A percentile compares a stretch with the other conserved stretches of the same genome.
phyloP scores from a whole-genome alignment of 2,113 vertebrate species.

The Nipponia nippon region DNA sequence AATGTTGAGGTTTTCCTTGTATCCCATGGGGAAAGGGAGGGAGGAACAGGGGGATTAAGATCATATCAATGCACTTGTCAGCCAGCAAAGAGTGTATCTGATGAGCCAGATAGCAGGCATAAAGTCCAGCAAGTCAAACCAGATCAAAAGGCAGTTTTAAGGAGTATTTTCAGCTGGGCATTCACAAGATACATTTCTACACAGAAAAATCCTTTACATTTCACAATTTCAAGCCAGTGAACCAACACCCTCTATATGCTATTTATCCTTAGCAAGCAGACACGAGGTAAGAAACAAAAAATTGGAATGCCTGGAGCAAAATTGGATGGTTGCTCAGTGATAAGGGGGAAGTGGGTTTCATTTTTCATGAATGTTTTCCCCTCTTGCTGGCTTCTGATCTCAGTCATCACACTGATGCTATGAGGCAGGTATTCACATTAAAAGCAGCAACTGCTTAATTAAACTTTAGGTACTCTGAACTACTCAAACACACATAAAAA shows the following conservation, averaged over 20 bases:
- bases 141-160: background rate
- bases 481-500: background rate
- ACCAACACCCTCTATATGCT: background rate
- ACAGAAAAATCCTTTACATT: background rate
- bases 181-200: background rate
- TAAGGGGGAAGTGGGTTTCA: background rate
- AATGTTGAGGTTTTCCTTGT: background rate
- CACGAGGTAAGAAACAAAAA: background rate
- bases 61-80: background rate
- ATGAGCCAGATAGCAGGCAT: background rate
- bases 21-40: background rate
- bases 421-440: background rate
- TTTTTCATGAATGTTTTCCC: background rate
- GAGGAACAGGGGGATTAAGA: background rate
- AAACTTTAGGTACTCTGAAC: background rate
- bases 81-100: accelerated
- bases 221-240: background rate
- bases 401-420: background rate
- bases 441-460: background rate
- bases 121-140: background rate
- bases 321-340: background rate
- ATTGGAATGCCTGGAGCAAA: background rate
- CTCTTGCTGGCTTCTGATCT: background rate
- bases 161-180: background rate
- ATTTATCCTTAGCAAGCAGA: background rate